Conservation (phyloP, 2,888 invertebrate species). For the Pristionchus entomophagus region DNA sequence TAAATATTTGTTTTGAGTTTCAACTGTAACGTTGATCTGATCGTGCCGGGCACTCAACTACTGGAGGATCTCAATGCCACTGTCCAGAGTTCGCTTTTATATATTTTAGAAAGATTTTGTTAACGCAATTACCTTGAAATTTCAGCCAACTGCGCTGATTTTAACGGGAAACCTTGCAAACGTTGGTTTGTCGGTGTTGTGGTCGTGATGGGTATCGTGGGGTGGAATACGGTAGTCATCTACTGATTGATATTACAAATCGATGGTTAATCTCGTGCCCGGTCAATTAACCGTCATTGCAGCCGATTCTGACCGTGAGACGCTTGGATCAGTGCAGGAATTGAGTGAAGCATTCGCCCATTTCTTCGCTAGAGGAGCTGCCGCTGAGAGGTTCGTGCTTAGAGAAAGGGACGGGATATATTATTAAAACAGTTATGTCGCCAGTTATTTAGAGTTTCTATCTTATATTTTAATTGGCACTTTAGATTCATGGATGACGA, state of each 20-base stretch:
- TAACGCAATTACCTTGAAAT: background rate
- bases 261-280: no score
- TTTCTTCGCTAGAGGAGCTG: conserved; percentile 77
- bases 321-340: conserved; percentile 74
- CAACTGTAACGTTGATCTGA: conserved; percentile 78
- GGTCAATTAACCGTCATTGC: background rate
- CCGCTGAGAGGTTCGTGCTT: conserved; percentile 76
- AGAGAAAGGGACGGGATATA: no score
- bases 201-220: background rate
- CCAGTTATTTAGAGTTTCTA: background rate
- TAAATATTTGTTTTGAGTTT: conserved; percentile 70
- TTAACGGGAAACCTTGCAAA: background rate
- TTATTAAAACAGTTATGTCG: no score
- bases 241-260: background rate
- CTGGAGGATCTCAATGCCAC: conserved; percentile 75
- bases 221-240: no score
- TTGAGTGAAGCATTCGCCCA: conserved; percentile 77
- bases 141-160: conserved; percentile 33
- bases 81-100: conserved; percentile 53
- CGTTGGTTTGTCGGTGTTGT: conserved; percentile 23
- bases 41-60: conserved; percentile 77
- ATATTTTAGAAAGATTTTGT: background rate
- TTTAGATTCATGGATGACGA: conserved; percentile 68
- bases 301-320: conserved; percentile 67
- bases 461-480: no score